These are phyloP conservation scores for Epistrophe grossulariae DNA, from an alignment of 2,888 invertebrate genomes.

Conservation along the genomic window DNA sequence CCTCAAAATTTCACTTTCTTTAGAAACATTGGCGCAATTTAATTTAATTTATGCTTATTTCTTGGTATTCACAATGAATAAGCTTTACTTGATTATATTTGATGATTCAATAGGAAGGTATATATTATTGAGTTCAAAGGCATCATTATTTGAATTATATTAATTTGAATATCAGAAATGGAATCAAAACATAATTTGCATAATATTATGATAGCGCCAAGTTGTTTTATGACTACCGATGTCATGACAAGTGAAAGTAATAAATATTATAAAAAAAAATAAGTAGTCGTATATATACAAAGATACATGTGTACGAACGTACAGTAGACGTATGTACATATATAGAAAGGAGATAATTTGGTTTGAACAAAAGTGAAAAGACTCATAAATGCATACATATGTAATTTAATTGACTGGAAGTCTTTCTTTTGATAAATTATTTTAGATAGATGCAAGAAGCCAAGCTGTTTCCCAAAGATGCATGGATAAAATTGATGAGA, in stretches of 20 bases:
- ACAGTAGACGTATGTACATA: background rate
- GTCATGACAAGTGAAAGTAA: constrained; percentile 31
- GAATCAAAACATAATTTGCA: constrained; percentile 24
- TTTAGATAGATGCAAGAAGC: background rate
- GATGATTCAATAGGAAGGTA: constrained; percentile 6
- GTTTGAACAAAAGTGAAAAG: background rate
- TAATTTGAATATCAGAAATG: constrained; percentile 11
- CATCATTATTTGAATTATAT: constrained; percentile 16
- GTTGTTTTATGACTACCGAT: constrained; percentile 20
- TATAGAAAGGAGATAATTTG: background rate
- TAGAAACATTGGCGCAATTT: background rate
- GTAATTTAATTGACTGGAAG: background rate
- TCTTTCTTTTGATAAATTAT: background rate
- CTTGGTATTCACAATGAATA: background rate
- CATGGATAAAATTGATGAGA: background rate
- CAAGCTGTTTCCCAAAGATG: background rate
- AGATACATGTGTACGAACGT: background rate
- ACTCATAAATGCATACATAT: background rate
- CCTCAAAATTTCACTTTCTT: constrained; percentile 9
- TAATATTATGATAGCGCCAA: background rate
- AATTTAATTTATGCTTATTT: background rate
- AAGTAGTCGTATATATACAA: background rate
- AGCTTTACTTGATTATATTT: constrained; percentile 1
- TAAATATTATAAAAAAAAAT: background rate
- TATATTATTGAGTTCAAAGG: constrained; percentile 25